phyloP scores from a whole-genome alignment of 2,797 vertebrate genomes.

The Aphelocoma californica region DNA sequence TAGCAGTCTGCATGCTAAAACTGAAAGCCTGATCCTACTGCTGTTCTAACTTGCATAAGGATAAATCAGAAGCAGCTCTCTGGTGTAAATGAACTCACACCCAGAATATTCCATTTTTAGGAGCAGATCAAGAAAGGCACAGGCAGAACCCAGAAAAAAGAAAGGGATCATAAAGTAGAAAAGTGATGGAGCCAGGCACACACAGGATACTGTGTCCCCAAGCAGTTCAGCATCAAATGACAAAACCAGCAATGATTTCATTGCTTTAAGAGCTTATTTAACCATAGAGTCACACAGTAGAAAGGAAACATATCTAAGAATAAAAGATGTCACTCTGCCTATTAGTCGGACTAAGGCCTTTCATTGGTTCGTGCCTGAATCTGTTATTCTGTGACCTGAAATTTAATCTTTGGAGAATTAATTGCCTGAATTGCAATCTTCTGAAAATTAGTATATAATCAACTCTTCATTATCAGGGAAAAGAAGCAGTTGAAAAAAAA shows the following conservation, averaged over 20 bases:
- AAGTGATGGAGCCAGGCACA: not conserved
- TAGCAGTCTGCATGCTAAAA: not conserved
- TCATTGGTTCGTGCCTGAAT: not conserved
- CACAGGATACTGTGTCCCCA: not conserved
- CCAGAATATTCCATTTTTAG: not conserved
- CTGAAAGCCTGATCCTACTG: not conserved
- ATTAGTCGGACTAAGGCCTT: not conserved
- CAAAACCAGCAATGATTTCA: constrained; percentile 27
- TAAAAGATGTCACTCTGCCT: not conserved
- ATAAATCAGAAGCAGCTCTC: not conserved
- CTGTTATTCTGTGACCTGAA: not conserved
- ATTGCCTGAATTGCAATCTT: not conserved
- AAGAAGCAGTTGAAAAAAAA: not conserved
- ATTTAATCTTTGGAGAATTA: not conserved
- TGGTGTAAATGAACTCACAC: not conserved
- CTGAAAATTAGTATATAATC: not conserved
- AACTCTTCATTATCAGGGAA: not conserved
- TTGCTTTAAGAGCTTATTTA: not conserved
- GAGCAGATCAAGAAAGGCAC: not conserved
- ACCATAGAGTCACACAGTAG: not conserved
- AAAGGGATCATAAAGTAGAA: not conserved
- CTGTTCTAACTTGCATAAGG: not conserved
- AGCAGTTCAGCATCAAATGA: constrained; percentile 14
- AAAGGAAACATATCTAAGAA: constrained; percentile 13
- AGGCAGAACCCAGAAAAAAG: not conserved